phyloP scores from a whole-genome alignment of 2,888 invertebrate genomes.

The Pyrgus malvae region DNA sequence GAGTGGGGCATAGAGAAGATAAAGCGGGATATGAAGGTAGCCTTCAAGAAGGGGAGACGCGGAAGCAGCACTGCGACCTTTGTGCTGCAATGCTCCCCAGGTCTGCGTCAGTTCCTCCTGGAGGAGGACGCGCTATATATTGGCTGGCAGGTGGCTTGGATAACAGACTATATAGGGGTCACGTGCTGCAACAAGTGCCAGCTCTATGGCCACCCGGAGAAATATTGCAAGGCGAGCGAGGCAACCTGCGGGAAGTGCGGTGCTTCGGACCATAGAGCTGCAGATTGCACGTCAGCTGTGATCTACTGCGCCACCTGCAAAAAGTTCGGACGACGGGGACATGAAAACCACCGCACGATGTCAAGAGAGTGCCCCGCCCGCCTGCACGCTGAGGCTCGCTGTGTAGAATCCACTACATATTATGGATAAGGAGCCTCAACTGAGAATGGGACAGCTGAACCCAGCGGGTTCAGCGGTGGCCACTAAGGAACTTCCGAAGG shows the following conservation, averaged over 20 bases:
- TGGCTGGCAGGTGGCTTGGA: background rate
- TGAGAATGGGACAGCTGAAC: no score
- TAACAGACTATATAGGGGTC: background rate
- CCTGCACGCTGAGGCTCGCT: no score
- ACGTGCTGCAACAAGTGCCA: constrained; percentile 27
- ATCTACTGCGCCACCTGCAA: no score
- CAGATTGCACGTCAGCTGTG: no score
- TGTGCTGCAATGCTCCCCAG: background rate
- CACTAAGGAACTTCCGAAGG: no score
- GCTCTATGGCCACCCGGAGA: constrained; percentile 32
- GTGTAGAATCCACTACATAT: no score
- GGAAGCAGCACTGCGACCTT: background rate
- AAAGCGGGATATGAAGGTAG: background rate
- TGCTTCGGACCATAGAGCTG: constrained; percentile 13
- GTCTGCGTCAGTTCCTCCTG: background rate
- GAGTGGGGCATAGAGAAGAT: background rate
- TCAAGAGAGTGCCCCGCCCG: no score
- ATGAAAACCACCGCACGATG: no score
- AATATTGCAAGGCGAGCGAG: constrained; percentile 20
- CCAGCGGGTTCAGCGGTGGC: no score
- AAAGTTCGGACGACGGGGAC: no score
- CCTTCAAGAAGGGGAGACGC: background rate
- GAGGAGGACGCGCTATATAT: background rate
- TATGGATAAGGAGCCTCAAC: no score
- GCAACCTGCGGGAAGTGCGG: constrained; percentile 26